Base-by-base conservation (phyloP, 2,113 vertebrate genomes). In the Brachyhypopomus gauderio region DNA sequence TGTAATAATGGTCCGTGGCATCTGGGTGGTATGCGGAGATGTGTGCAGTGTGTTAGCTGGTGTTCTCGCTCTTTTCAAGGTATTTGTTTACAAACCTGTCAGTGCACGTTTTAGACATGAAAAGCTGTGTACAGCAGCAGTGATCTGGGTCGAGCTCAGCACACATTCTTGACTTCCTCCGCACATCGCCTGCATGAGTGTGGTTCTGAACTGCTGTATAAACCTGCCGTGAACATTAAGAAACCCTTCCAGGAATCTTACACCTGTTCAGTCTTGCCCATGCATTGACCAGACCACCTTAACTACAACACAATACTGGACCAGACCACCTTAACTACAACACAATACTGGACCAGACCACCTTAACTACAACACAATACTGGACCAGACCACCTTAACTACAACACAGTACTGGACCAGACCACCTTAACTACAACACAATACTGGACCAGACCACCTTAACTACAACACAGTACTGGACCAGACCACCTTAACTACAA, bases 1-100 rank as follows among this genome's bases (percentile, higher is more conserved):
- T 52, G 11, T 52, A 52, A n/a, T n/a, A n/a, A 52, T 14, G 12
- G 14, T 52, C 45, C 2, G 45, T 52, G 6, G 5, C 41, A 45
- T 6, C 41, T 45, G 41, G 41, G 41, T 45, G 41, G 8, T 3
- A 11, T 52, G 12, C 12, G 45, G 0, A 52, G 45, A 52, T 52
- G 45, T 52, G 9, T 52, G 1, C 45, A 52, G 12, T 14, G 1
- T 14, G 45, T 11, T 52, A 1, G 9, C 12, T 11, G 8, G 1
- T 52, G 12, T 1, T 7, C 3, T 6, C 36, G 59, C 23, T 19
- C 60, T 22, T 25, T 52, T 80, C 38, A 70, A 60, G 45, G 79
- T 64, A 27, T 25, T 38, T 80, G 78, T 84, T 80, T 76, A 72
- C 72, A 25, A 72, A 45, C 78, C 5, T 78, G 78, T 71, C 75